Evolutionary conservation across 2,888 invertebrate species (phyloP).

Genomic region (Agrochola litura): DNA sequence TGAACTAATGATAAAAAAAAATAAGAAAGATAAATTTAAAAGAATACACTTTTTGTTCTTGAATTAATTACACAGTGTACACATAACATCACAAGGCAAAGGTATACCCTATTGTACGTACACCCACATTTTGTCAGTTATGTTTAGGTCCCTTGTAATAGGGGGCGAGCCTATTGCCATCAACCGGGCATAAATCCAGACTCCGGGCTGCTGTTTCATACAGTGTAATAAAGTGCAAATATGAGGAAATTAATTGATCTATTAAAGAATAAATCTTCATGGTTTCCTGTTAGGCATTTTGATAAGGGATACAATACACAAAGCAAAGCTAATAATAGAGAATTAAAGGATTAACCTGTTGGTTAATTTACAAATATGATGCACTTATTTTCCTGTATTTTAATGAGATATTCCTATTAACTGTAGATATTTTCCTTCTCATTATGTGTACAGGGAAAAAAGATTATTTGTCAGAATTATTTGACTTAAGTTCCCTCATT

Average conservation of each 20-base stretch:
- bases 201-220: not conserved
- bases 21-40: not conserved
- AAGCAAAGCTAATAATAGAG: not conserved
- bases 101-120: not conserved
- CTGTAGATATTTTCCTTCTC: constrained; percentile 25
- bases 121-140: not conserved
- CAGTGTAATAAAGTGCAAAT: not conserved
- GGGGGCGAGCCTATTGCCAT: not conserved
- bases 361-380: not conserved
- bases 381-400: constrained; percentile 15
- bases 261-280: not conserved
- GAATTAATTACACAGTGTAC: not conserved
- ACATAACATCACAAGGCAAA: not conserved
- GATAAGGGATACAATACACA: not conserved
- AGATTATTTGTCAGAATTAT: constrained; percentile 4
- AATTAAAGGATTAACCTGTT: not conserved
- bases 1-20: not conserved
- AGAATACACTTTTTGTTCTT: not conserved
- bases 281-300: not conserved
- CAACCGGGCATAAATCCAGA: not conserved
- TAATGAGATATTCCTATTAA: constrained; percentile 7
- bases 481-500: constrained; percentile 21
- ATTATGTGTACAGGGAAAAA: constrained; percentile 21
- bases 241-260: not conserved
- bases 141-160: not conserved